Evolutionary conservation across 2,797 vertebrate genomes (phyloP).

Genomic region (Picus viridis): DNA sequence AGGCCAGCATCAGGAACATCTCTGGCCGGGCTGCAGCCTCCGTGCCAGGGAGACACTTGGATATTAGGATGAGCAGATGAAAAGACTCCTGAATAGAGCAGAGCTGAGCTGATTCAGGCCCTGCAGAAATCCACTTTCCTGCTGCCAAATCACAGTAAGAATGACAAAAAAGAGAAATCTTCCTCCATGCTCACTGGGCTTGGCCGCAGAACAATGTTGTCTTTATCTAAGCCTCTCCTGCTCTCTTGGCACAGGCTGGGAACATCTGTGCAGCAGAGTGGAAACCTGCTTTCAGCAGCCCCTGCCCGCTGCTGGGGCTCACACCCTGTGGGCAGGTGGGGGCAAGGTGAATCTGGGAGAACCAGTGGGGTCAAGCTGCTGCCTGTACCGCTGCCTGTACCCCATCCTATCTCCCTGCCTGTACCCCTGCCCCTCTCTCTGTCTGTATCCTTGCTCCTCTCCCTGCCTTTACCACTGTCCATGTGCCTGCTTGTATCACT

Average conservation of each 20-base stretch:
- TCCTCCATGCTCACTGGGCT: not conserved
- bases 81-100: not conserved
- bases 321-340: not conserved
- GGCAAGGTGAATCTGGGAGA: not conserved
- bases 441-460: too few species aligned
- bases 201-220: not conserved
- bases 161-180: not conserved
- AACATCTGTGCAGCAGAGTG: not conserved
- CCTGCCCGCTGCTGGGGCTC: rapidly evolving
- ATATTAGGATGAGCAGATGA: not conserved
- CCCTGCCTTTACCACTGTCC: too few species aligned
- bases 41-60: not conserved
- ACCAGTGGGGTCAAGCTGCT: not conserved
- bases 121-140: not conserved
- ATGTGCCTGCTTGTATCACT: too few species aligned
- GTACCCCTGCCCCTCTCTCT: too few species aligned
- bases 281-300: not conserved
- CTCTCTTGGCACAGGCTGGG: not conserved
- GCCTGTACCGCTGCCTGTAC: not conserved
- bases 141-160: not conserved
- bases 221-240: not conserved
- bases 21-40: not conserved
- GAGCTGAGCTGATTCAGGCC: not conserved
- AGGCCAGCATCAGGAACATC: rapidly evolving
- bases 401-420: not conserved